Base-by-base conservation (phyloP, 2,888 invertebrate species). In the Agrilus mali region DNA sequence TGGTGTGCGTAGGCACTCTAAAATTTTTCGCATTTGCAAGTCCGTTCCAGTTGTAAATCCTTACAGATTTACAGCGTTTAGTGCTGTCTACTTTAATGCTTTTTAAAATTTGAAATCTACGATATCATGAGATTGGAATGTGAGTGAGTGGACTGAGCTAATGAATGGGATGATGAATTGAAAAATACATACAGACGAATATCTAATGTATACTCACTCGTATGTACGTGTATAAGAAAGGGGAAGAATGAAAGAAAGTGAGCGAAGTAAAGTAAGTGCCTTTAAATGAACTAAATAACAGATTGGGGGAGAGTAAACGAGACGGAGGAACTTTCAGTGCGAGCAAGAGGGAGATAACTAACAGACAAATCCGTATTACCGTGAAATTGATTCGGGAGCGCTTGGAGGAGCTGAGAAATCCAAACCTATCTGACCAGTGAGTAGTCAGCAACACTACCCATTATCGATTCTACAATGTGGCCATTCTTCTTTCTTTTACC, bases 81-180 rank as follows among this genome's bases (percentile, higher is more conserved):
- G n/a, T n/a, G n/a, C n/a, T n/a, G n/a, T n/a, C n/a, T n/a, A n/a
- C n/a, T n/a, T n/a, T n/a, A n/a, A n/a, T n/a, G n/a, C n/a, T n/a
- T n/a, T n/a, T n/a, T n/a, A n/a, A n/a, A n/a, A n/a, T n/a, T n/a
- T n/a, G n/a, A n/a, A n/a, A n/a, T n/a, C n/a, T n/a, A n/a, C n/a
- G n/a, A n/a, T n/a, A n/a, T n/a, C n/a, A n/a, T n/a, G n/a, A n/a
- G n/a, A n/a, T n/a, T n/a, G n/a, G n/a, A n/a, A n/a, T n/a, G n/a
- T n/a, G n/a, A n/a, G n/a, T n/a, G n/a, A n/a, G n/a, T n/a, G n/a
- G n/a, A n/a, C n/a, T n/a, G n/a, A n/a, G n/a, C n/a, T n/a, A n/a
- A n/a, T n/a, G n/a, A 65, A 65, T 64, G 60, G 64, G 62, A 64
- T 66, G 66, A 65, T 64, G 64, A 65, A 66, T 64, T 65, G 63